A percentile compares a stretch with the other conserved stretches of the same genome.
Conservation (phyloP, 2,797 vertebrate species). For the Spinus pinus region DNA sequence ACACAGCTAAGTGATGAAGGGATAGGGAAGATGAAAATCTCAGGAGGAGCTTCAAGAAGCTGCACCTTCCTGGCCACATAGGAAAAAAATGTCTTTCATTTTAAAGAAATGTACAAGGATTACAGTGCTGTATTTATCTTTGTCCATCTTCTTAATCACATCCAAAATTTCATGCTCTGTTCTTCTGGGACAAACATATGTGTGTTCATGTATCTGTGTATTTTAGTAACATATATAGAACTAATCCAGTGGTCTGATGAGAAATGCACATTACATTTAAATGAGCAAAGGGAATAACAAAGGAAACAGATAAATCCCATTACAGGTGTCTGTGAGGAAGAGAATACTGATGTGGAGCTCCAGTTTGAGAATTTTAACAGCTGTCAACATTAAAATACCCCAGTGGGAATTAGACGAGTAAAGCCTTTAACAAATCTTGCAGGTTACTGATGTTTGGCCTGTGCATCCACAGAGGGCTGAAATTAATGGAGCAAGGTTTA, state of each 20-base stretch:
- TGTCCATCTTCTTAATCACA: neutral
- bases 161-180: neutral
- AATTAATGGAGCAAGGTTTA: slow-evolving; percentile 58
- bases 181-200: neutral
- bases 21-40: neutral
- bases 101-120: neutral
- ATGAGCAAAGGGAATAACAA: slow-evolving; percentile 67
- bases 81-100: neutral
- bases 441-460: slow-evolving; percentile 59
- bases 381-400: slow-evolving; percentile 71
- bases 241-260: slow-evolving; percentile 48
- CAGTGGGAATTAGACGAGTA: slow-evolving; percentile 61
- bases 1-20: neutral
- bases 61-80: neutral
- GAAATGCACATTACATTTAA: slow-evolving; percentile 66
- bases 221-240: slow-evolving; percentile 32
- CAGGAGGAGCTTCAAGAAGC: neutral
- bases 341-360: slow-evolving; percentile 58
- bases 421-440: slow-evolving; percentile 66
- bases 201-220: neutral
- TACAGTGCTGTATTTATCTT: neutral
- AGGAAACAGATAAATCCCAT: slow-evolving; percentile 67
- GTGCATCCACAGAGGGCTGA: slow-evolving; percentile 46
- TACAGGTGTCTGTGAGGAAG: slow-evolving; percentile 69
- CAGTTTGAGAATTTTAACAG: slow-evolving; percentile 69